These are phyloP conservation scores for Catocala fraxini DNA, from an alignment of 2,888 invertebrate genomes.

Conservation along the genomic window DNA sequence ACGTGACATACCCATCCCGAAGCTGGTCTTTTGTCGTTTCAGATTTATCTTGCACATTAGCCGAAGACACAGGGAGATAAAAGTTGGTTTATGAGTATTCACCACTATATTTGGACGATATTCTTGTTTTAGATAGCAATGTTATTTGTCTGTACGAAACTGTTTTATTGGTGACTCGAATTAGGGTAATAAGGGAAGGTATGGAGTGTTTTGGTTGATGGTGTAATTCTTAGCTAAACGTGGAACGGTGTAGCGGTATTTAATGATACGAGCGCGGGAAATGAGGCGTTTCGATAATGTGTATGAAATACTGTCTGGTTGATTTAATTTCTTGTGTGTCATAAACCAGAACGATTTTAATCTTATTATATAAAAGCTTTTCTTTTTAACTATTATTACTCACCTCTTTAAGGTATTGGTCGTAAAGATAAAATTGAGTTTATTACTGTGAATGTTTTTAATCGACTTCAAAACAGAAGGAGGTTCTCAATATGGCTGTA, in stretches of 20 bases:
- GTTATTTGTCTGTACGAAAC: conserved; percentile 44
- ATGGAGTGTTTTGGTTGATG: conserved; percentile 11
- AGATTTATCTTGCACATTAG: conserved; percentile 54
- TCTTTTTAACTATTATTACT: no score
- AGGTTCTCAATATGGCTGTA: no score
- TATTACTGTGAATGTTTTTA: no score
- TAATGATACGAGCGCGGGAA: no score
- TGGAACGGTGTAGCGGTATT: neutral
- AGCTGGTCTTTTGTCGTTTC: conserved; percentile 53
- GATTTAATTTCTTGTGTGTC: no score
- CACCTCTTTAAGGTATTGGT: no score
- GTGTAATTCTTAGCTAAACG: conserved; percentile 8
- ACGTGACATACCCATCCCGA: conserved; percentile 47
- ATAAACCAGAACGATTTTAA: no score
- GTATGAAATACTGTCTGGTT: no score
- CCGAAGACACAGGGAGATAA: conserved; percentile 52
- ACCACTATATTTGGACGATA: conserved; percentile 52
- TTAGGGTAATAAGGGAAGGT: conserved; percentile 40
- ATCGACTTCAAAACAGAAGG: no score
- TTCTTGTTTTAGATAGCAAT: conserved; percentile 39
- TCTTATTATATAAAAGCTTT: no score
- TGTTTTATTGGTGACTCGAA: conserved; percentile 40
- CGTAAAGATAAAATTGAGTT: no score
- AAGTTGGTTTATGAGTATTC: conserved; percentile 53
- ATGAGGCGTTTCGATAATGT: no score